Base-by-base conservation (phyloP, 1,140 invertebrate species). In the Lepidurus couesii region DNA sequence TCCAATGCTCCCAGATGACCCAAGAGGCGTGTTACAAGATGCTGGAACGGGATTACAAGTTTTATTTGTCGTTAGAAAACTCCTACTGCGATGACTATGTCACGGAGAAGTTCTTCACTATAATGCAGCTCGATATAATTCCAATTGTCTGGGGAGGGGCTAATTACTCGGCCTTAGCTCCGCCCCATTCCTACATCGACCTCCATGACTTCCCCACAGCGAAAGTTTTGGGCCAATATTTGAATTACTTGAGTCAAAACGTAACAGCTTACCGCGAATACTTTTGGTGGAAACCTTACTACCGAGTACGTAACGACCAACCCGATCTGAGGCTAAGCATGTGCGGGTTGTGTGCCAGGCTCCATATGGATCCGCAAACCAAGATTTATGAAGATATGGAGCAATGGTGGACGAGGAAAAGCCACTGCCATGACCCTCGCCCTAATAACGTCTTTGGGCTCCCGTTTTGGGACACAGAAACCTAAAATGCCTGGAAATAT, bases 111-210 rank as follows among this genome's bases (percentile, higher is more conserved):
- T 80, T 83, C 16, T 83, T 80, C 77, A 84, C 81, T 21, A 79
- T 84, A 43, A 78, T 78, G 81, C 80, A 11, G 75, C 77, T 44
- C 77, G 77, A 13, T 42, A 81, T 73, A 82, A 75, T 83, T 8
- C 82, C 82, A 1, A 78, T 83, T 1, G 82, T 82, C 13, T 81
- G 80, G 42, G 82, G 81, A 2, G 79, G 81, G 16, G 81, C 79
- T 4, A 77, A 82, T 44, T 84, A 84, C 78, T 76, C 75, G 1
- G 1, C 10, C 1, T 47, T 85, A 11, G 84, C 84, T 9, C 82
- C 83, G n/a, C 82, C 83, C 9, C 73, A 83, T 75, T 86, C 86
- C 43, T 85, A 84, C 26, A 84, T 88, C 42, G 74, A 85, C 75
- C 81, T 84, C 1, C 75, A 79, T 7, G 83, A 86, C 65, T 79